These are phyloP conservation scores for Spilosoma lubricipeda DNA, from an alignment of 2,888 invertebrate genomes.

Conservation along the genomic window DNA sequence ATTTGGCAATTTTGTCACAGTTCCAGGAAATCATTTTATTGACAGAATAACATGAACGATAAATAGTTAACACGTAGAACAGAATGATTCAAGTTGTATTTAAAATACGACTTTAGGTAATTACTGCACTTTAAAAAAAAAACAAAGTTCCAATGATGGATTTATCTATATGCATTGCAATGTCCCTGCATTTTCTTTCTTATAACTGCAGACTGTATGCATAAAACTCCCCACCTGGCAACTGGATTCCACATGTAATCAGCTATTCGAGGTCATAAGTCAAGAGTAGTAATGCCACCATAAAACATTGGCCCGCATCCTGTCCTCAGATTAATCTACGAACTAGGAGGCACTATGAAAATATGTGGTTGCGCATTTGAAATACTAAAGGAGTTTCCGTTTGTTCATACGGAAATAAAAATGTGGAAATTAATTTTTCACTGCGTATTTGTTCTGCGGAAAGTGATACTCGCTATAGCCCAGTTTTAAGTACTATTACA, in stretches of 20 bases:
- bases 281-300: constrained; percentile 50
- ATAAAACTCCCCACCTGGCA: constrained; percentile 33
- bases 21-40: too few relatives aligned
- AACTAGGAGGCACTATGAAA: constrained; percentile 45
- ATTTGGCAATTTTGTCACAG: too few relatives aligned
- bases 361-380: constrained; percentile 42
- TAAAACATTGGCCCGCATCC: constrained; percentile 55
- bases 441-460: constrained; percentile 22
- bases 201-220: constrained; percentile 16
- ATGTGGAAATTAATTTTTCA: constrained; percentile 20
- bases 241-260: constrained; percentile 36
- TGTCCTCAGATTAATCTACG: constrained; percentile 57
- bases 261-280: constrained; percentile 46
- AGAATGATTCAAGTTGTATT: too few relatives aligned
- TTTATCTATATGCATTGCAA: not conserved
- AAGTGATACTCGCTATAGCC: constrained; percentile 28
- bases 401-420: constrained; percentile 35
- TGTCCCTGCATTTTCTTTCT: constrained; percentile 3
- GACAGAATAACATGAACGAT: too few relatives aligned
- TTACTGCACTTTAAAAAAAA: too few relatives aligned
- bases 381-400: constrained; percentile 34
- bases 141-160: not conserved
- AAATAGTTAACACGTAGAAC: too few relatives aligned
- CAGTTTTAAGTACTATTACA: constrained; percentile 17
- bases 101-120: not conserved